These are phyloP conservation scores for Synchiropus splendidus DNA, from an alignment of 2,113 vertebrate genomes.

Conservation along the genomic window DNA sequence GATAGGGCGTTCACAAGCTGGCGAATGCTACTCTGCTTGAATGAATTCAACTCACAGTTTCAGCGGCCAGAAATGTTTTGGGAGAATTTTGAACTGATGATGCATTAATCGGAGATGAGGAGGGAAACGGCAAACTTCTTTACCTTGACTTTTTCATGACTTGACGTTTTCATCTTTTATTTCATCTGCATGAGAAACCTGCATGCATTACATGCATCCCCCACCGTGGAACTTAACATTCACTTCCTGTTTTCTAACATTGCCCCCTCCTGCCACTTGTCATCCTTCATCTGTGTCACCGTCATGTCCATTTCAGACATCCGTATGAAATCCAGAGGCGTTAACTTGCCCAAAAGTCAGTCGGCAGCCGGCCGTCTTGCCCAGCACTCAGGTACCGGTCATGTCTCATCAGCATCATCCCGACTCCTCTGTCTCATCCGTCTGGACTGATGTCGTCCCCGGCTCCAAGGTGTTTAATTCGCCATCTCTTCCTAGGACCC, in stretches of 20 bases:
- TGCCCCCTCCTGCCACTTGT: constrained; percentile 8
- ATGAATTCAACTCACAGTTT: constrained; percentile 22
- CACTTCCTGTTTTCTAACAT: constrained; percentile 2
- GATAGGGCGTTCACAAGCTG: constrained; percentile 9
- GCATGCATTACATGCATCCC: constrained; percentile 26
- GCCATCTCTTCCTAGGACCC: constrained; percentile 58
- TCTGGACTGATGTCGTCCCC: not conserved
- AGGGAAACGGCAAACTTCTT: too few relatives aligned
- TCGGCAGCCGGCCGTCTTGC: constrained; percentile 68
- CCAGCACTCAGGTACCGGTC: constrained; percentile 61
- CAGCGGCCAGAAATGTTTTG: constrained; percentile 7
- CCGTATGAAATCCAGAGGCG: constrained; percentile 67
- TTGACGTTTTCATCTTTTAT: constrained; percentile 8
- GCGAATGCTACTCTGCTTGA: constrained; percentile 31
- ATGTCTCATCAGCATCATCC: constrained; percentile 27
- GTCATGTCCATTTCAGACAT: constrained; percentile 65
- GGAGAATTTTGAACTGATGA: constrained; percentile 13
- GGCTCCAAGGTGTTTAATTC: not conserved
- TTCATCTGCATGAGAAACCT: constrained; percentile 34
- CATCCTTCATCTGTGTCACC: constrained; percentile 14
- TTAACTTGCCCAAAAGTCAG: constrained; percentile 57
- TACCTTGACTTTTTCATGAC: too few relatives aligned
- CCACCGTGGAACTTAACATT: too few relatives aligned
- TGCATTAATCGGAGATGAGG: constrained; percentile 28
- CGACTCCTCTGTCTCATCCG: constrained; percentile 13